Percentiles rank a stretch among this genome's conserved stretches.
Evolutionary conservation across 35 echinoderm and acorn worm genomes (phyloP).

Genomic region (Ophiothrix spiculata): DNA sequence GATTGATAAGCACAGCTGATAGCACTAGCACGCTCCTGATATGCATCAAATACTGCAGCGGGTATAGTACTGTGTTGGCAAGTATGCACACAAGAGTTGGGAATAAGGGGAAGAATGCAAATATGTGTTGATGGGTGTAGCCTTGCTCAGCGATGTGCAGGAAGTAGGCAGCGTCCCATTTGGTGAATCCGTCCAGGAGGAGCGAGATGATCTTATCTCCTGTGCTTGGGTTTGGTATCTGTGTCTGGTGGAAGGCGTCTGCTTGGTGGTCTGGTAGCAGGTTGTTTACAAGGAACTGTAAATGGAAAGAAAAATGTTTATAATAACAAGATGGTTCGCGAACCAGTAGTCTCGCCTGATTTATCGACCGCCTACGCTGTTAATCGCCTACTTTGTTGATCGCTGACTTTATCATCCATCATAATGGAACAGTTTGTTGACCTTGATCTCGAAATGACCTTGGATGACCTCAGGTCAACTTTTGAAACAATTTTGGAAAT

Average conservation of each 20-base stretch:
- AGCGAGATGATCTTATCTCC: constrained; percentile 47
- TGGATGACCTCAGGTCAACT: too few species aligned
- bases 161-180: constrained; percentile 95
- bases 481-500: too few species aligned
- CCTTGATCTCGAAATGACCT: too few species aligned
- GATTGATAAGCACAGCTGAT: constrained; percentile 48
- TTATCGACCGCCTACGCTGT: too few species aligned
- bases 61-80: constrained; percentile 10
- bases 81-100: constrained; percentile 38
- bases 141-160: constrained; percentile 83
- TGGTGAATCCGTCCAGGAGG: constrained; percentile 67
- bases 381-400: too few species aligned
- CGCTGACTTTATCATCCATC: too few species aligned
- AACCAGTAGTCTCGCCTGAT: too few species aligned
- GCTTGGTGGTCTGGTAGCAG: constrained; percentile 82
- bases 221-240: constrained; percentile 30
- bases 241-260: constrained; percentile 68
- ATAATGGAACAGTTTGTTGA: too few species aligned
- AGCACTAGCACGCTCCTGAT: constrained; percentile 52
- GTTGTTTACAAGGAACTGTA: constrained; percentile 68
- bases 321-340: too few species aligned
- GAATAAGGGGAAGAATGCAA: constrained; percentile 87
- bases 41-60: constrained; percentile 39
- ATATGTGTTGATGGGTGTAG: constrained; percentile 78
- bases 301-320: constrained; percentile 31